Evolutionary conservation across 2,797 vertebrate species (phyloP), one percentile per base, ranked within the genome.

Genomic region (Xenopus petersii): DNA sequence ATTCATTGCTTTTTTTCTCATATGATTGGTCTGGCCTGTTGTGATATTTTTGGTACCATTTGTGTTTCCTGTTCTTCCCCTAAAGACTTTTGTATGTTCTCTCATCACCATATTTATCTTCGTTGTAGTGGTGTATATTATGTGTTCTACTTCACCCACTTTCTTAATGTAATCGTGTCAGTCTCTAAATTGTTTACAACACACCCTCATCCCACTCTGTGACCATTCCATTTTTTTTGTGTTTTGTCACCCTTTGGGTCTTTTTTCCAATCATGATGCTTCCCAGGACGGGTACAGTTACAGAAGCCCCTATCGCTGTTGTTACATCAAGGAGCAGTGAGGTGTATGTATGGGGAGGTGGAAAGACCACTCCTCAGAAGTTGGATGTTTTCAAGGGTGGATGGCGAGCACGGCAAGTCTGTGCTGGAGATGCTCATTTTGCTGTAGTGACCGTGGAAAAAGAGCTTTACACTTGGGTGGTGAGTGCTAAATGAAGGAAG

Each of bases 391-490:
- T 99, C 86, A 98, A 96, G 90, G 96, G 95, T 66, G 97, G 97
- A 81, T 98, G 93, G 86, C 94, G 94, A 17, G 95, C 96, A 2
- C 96, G 97, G 71, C 95, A 98, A 56, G 98, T 99, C 86, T 99
- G 95, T 79, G 95, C 97, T 15, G 96, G 98, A 74, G 97, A 98
- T 85, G 98, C 93, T n/a, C 97, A 99, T 88, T 99, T 99, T 83
- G 97, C 98, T 3, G 96, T 98, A 85, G 97, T 99, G 81, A 98
- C 97, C 0, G 98, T 99, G 84, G 97, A 99, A 84, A 99, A 99
- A 86, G 98, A 99, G 82, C 93, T 99, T 24, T 99, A 98, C 82
- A 98, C 96, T 0, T 99, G 98, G 97, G 97, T 98, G 86, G 98
- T 99, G 89, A 97, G 98, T 94, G 11, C 4, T 15, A 51, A 51